phyloP scores from a whole-genome alignment of 2,113 vertebrate species.

The Phyllostomus hastatus region DNA sequence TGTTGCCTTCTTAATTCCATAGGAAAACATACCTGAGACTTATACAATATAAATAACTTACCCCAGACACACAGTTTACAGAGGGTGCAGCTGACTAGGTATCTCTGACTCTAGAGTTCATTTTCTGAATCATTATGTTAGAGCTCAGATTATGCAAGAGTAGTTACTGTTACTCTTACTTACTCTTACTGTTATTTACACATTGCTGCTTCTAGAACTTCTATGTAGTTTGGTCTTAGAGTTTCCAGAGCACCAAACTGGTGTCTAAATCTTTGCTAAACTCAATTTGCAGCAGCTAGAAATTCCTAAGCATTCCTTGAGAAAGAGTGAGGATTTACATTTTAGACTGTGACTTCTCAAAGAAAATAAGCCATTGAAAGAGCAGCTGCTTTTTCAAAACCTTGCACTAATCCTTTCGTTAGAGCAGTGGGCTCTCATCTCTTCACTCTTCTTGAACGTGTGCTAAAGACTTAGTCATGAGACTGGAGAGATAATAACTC shows the following conservation, averaged over 20 bases:
- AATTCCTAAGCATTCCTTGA: background rate
- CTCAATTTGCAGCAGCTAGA: background rate
- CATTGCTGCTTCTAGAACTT: background rate
- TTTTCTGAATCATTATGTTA: background rate
- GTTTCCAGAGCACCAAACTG: accelerated
- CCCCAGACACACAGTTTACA: accelerated
- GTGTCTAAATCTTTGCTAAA: background rate
- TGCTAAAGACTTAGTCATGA: accelerated
- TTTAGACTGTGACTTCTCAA: background rate
- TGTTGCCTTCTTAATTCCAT: background rate
- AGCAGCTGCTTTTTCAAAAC: background rate
- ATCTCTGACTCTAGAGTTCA: background rate
- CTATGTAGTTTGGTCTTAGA: background rate
- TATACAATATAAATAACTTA: background rate
- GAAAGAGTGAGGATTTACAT: background rate
- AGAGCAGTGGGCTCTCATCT: background rate
- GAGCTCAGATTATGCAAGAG: background rate
- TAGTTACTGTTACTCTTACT: too few species aligned
- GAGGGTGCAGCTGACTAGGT: background rate
- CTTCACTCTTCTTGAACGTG: background rate
- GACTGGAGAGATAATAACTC: background rate
- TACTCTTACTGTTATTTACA: background rate
- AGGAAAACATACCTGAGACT: background rate
- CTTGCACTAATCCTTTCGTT: accelerated
- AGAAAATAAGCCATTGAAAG: background rate